These are phyloP conservation scores for Nansenia antarctica DNA, from an alignment of 2,113 vertebrate genomes.

Conservation along the genomic window DNA sequence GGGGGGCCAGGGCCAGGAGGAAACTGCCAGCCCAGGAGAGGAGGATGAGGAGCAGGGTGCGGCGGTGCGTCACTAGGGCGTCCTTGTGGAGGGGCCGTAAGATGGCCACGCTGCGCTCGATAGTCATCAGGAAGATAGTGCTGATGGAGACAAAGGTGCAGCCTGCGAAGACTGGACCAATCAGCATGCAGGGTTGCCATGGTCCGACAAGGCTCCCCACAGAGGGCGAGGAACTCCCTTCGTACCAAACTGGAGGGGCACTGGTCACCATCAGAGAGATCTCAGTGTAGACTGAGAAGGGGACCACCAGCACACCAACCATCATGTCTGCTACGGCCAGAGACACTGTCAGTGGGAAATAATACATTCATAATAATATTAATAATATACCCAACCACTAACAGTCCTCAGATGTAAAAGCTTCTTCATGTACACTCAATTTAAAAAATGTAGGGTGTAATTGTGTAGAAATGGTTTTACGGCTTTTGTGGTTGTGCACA, in stretches of 20 bases:
- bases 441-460: background rate
- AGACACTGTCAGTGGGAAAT: slow-evolving; percentile 49
- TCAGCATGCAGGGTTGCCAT: slow-evolving; percentile 79
- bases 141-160: slow-evolving; percentile 87
- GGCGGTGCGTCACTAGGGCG: slow-evolving; percentile 72
- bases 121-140: slow-evolving; percentile 83
- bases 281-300: slow-evolving; percentile 71
- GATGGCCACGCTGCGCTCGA: slow-evolving; percentile 82
- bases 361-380: background rate
- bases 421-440: background rate
- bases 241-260: slow-evolving; percentile 37
- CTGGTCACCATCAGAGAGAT: slow-evolving; percentile 55
- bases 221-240: slow-evolving; percentile 7
- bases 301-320: slow-evolving; percentile 66
- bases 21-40: slow-evolving; percentile 79
- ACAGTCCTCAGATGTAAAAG: background rate
- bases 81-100: slow-evolving; percentile 80
- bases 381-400: background rate
- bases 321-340: slow-evolving; percentile 68
- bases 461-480: background rate
- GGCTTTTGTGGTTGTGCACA: background rate
- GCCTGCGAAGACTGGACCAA: slow-evolving; percentile 80
- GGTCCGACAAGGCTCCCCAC: slow-evolving; percentile 24
- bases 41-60: slow-evolving; percentile 72
- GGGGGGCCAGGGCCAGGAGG: slow-evolving; percentile 71